Base-by-base conservation (phyloP, 2,797 vertebrate species). In the Delichon dasypus region DNA sequence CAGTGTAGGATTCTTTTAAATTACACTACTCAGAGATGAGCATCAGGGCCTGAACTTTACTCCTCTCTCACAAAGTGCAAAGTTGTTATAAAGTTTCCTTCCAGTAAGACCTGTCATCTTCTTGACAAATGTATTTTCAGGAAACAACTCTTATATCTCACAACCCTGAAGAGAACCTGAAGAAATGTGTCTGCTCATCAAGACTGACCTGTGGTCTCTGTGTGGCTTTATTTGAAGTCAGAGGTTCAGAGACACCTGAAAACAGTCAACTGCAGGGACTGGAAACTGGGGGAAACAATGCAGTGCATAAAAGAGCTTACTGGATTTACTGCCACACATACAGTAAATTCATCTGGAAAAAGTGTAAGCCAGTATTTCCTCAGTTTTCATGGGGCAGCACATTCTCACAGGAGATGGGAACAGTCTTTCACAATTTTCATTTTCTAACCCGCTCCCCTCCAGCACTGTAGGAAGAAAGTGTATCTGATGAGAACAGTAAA, bases 91-190 rank as follows among this genome's bases (percentile, higher is more conserved):
- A 88, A 77, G 23, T 45, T 92, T 88, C 45, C n/a, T 86, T 83
- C 9, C 44, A 53, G 30, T 74, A 85, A 74, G 65, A 77, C 7
- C 7, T 74, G 44, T 80, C 53, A 75, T 73, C 58, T 86, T 88
- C 76, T 70, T 86, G 67, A 94, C 60, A 93, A 86, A 84, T 42
- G 12, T 34, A 48, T 88, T 88, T 89, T 81, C 81, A 85, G 60
- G 30, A 79, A 75, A 65, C 67, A 51, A 61, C 48, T 86, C 45
- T 84, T 1, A 4, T 44, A 71, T 53, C 68, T 93, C 45, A 11
- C 30, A 78, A 27, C 38, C 19, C 47, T 62, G 74, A 88, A 85
- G 38, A 94, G 26, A 94, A 81, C 23, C 18, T 42, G 19, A 79
- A 82, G 67, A 83, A 86, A 68, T 36, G n/a, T 36, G 25, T 67